phyloP scores from a whole-genome alignment of 2,797 vertebrate genomes.

The Alca torda region DNA sequence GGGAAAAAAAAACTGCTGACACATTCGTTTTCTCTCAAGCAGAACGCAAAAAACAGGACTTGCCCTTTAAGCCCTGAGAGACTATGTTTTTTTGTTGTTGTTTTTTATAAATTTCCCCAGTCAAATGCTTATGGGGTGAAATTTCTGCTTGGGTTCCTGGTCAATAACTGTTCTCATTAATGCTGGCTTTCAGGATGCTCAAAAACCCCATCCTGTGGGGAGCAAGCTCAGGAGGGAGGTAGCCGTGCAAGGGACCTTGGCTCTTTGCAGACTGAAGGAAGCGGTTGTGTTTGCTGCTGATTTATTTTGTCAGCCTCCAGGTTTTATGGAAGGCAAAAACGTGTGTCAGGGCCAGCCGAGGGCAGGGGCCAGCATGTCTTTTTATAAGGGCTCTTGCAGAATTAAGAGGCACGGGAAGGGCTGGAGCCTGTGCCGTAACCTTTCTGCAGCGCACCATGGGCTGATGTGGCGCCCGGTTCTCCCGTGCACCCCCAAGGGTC shows the following conservation, averaged over 20 bases:
- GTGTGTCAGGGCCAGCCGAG: background rate
- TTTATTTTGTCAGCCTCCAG: background rate
- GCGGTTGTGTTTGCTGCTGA: background rate
- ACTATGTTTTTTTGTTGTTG: background rate
- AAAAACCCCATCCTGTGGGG: background rate
- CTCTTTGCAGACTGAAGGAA: background rate
- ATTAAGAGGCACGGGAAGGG: background rate
- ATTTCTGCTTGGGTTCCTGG: background rate
- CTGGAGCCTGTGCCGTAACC: background rate
- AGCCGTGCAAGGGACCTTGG: background rate
- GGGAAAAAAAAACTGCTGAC: constrained; percentile 42
- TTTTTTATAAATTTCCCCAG: background rate
- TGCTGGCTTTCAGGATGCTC: background rate
- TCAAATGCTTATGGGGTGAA: background rate
- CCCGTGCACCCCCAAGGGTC: background rate
- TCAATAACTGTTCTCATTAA: background rate
- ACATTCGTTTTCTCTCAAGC: background rate
- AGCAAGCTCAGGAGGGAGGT: background rate
- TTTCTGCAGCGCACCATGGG: background rate
- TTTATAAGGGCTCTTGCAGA: background rate
- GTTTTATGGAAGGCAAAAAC: background rate
- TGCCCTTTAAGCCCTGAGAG: background rate
- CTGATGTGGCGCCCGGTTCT: background rate
- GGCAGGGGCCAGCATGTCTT: background rate
- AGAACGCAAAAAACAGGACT: background rate